Conservation (phyloP, 2,113 vertebrate species). For the Catharus fuscescens region DNA sequence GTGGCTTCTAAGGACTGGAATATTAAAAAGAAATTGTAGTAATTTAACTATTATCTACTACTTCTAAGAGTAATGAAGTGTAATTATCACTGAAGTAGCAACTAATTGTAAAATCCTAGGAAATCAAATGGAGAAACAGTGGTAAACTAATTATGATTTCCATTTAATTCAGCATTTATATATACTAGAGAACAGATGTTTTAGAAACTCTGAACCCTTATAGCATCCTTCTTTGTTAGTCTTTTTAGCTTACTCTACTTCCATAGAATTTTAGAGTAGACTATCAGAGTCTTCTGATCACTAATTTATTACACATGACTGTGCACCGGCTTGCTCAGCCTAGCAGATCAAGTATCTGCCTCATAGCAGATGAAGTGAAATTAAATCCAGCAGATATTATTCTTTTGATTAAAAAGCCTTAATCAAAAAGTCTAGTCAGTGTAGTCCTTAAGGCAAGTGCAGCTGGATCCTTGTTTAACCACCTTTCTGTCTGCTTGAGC, state of each 20-base stretch:
- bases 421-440: conserved; percentile 4
- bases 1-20: background rate
- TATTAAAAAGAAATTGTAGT: background rate
- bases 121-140: background rate
- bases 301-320: conserved; percentile 18
- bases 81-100: background rate
- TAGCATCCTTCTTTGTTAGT: background rate
- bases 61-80: background rate
- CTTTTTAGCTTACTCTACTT: background rate
- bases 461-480: background rate
- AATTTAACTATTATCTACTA: background rate
- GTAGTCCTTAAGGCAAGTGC: background rate
- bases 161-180: background rate
- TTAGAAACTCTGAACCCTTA: background rate
- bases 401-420: conserved; percentile 31
- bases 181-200: background rate
- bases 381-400: conserved; percentile 9
- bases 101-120: background rate
- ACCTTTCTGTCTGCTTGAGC: background rate
- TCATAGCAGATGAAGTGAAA: conserved; percentile 4
- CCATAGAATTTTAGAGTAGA: background rate
- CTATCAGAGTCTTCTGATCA: background rate
- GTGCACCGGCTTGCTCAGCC: background rate
- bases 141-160: background rate
- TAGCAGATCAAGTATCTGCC: conserved; percentile 7